Percentiles rank a stretch among this genome's conserved stretches.
phyloP scores from a whole-genome alignment of 2,797 vertebrate genomes.

The Takifugu rubripes region DNA sequence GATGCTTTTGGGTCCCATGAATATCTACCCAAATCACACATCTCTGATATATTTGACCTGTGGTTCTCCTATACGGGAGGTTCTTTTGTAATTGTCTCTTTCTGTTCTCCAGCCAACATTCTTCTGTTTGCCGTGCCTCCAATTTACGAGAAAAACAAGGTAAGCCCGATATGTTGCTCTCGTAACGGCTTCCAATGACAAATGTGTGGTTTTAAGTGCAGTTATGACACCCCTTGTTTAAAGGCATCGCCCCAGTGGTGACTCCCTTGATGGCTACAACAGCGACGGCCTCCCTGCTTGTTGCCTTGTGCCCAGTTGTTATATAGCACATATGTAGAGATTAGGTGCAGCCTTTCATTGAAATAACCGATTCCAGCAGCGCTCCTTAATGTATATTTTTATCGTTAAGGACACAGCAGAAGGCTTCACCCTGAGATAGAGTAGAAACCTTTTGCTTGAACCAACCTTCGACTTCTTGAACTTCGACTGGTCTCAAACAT shows the following conservation, averaged over 20 bases:
- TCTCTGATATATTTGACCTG: too few relatives aligned
- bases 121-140: conserved; percentile 84
- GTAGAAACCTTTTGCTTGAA: too few relatives aligned
- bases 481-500: too few relatives aligned
- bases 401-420: too few relatives aligned
- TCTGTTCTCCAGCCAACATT: conserved; percentile 76
- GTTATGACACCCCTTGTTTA: conserved; percentile 5
- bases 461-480: too few relatives aligned
- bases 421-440: too few relatives aligned
- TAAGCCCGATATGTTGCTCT: conserved; percentile 47
- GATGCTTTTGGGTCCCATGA: not conserved
- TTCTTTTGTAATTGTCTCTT: not conserved
- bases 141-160: conserved; percentile 93
- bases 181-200: too few relatives aligned
- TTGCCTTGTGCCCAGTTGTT: conserved; percentile 10
- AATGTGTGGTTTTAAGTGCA: not conserved
- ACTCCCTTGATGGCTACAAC: conserved; percentile 45
- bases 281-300: conserved; percentile 35
- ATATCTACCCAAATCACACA: too few relatives aligned
- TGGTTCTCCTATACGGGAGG: too few relatives aligned
- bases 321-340: not conserved
- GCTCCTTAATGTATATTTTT: too few relatives aligned
- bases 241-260: conserved; percentile 9
- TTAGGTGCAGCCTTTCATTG: too few relatives aligned
- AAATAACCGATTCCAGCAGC: too few relatives aligned